Base-by-base conservation (phyloP, 2,888 invertebrate genomes). In the Altica lythri region DNA sequence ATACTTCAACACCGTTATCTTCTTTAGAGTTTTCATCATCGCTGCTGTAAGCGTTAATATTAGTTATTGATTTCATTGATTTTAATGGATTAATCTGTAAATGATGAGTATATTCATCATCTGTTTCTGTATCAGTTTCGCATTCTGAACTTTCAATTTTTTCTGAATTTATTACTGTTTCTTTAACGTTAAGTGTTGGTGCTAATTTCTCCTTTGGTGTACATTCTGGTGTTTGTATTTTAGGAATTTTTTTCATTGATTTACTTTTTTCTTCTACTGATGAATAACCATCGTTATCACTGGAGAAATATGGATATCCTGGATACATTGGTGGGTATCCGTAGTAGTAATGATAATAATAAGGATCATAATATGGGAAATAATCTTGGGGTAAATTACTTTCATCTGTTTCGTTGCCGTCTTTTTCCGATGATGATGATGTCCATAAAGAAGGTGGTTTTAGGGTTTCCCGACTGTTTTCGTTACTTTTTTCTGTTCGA, bases 21-120 rank as follows among this genome's bases (percentile, higher is more conserved):
- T 62, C 68, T 38, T 67, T 65, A 8, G 63, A 60, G 25, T 64
- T 66, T 3, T 64, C 63, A 18, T 67, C 61, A 40, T 68, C 66
- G 12, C 66, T 61, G 38, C 69, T 69, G 60, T 76, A 82, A 14
- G 80, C 68, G 45, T 78, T 78, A 8, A 83, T 78, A 66, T 83
- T 78, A 13, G 78, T 76, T 1, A 82, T 82, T 0, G 82, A 82
- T 59, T 76, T 77, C 27, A 81, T 80, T 2, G 81, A 75, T 62
- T 77, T 75, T 9, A 82, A 63, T 1, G 72, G 34, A 12, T 43
- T 46, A 6, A n/a, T 16, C 12, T 44, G 30, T 27, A 37, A 10
- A 4, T 17, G 12, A 12, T 40, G 29, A 17, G 2, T 32, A 4
- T 25, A 38, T 8, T 35, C 34, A 9, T 48, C 17, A 4, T 47